phyloP scores from a whole-genome alignment of 1,140 invertebrate species.

The Caligus rogercresseyi region DNA sequence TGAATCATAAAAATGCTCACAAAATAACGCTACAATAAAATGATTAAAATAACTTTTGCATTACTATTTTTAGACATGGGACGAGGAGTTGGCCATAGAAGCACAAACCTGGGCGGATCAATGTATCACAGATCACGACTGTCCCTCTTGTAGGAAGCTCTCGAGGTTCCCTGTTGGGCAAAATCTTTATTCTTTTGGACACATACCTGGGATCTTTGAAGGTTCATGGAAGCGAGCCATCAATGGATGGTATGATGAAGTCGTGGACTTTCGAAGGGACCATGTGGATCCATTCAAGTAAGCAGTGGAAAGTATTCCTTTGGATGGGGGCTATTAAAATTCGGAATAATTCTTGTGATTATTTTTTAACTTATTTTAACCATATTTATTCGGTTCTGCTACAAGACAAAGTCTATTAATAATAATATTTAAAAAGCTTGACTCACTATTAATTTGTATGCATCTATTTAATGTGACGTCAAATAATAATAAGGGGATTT shows the following conservation, averaged over 20 bases:
- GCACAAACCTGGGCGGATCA: constrained; percentile 14
- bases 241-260: constrained; percentile 21
- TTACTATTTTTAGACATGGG: constrained; percentile 1
- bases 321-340: too few relatives aligned
- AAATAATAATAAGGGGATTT: too few relatives aligned
- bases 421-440: not conserved
- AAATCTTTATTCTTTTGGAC: constrained; percentile 16
- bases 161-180: constrained; percentile 11
- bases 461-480: not conserved
- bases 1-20: too few relatives aligned
- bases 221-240: constrained; percentile 9
- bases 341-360: not conserved
- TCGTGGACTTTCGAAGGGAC: constrained; percentile 10
- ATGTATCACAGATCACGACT: constrained; percentile 13
- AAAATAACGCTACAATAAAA: too few relatives aligned
- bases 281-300: constrained; percentile 20
- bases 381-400: not conserved
- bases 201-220: not conserved
- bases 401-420: not conserved
- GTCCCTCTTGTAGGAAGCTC: constrained; percentile 2
- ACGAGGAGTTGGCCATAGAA: constrained; percentile 5
- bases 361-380: not conserved
- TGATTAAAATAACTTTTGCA: too few relatives aligned
- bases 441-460: not conserved
- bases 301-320: constrained; percentile 11